These are phyloP conservation scores for Caranx ignobilis DNA, from an alignment of 2,113 vertebrate genomes.

Conservation along the genomic window DNA sequence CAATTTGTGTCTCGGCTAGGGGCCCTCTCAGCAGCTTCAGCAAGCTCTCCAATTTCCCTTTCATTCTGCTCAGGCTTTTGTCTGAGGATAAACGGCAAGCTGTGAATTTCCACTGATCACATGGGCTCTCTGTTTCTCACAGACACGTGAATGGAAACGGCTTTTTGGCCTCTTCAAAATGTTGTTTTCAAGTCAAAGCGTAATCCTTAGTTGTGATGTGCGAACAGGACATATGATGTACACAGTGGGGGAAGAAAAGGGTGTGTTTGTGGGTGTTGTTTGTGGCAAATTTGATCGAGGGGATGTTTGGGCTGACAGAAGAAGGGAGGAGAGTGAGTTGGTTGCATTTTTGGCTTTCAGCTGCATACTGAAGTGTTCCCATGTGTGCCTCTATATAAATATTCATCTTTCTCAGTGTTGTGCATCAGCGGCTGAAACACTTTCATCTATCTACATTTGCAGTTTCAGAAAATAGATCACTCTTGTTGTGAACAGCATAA, in stretches of 20 bases:
- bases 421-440: slow-evolving; percentile 70
- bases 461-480: slow-evolving; percentile 65
- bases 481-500: slow-evolving; percentile 15
- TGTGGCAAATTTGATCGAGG: slow-evolving; percentile 37
- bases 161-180: slow-evolving; percentile 50
- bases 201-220: slow-evolving; percentile 44
- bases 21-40: slow-evolving; percentile 66
- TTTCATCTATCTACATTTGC: slow-evolving; percentile 72
- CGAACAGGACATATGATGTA: slow-evolving; percentile 22
- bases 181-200: slow-evolving; percentile 50
- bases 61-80: slow-evolving; percentile 70
- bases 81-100: slow-evolving; percentile 68
- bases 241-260: slow-evolving; percentile 18
- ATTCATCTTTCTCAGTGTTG: slow-evolving; percentile 73
- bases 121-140: slow-evolving; percentile 51
- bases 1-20: slow-evolving; percentile 75
- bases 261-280: slow-evolving; percentile 40
- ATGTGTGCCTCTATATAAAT: slow-evolving; percentile 75
- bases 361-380: slow-evolving; percentile 67
- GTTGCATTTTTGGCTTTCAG: slow-evolving; percentile 62
- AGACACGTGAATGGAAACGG: slow-evolving; percentile 40
- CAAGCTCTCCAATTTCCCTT: slow-evolving; percentile 73
- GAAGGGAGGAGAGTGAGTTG: slow-evolving; percentile 49
- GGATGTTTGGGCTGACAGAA: slow-evolving; percentile 61
- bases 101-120: slow-evolving; percentile 68